Evolutionary conservation across 92 coral and sea anemone genomes (phyloP), one percentile per base, ranked within the genome.

Genomic region (Parazoanthus atlanticus): DNA sequence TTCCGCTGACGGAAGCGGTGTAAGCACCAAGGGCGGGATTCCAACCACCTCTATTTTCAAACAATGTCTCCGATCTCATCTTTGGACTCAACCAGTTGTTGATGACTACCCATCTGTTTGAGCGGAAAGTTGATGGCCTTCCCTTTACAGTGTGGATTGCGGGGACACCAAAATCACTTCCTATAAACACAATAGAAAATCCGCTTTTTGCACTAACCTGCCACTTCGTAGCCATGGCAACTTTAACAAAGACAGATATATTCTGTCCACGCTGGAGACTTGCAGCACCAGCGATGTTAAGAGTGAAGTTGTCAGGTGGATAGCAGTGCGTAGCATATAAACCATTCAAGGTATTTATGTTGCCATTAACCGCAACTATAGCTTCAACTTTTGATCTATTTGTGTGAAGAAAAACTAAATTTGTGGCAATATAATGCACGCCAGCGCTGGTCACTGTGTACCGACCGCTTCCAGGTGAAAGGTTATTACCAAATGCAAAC

Each of bases 241-340:
- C 49, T 41, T 79, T 79, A 26, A 89, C 90, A 76, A 85, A 92
- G 15, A 92, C 89, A 3, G 94, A 92, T 31, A 92, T 30, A 25
- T 46, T 89, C 81, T 89, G 92, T 0, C 92, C 92, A 29, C 74
- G 84, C 21, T 74, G 56, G 36, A 92, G 94, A 43, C 79, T 81
- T 36, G 90, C 82, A 2, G 88, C 78, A 72, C 94, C 94, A 16
- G 81, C 94, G 36, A 92, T 92, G 89, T 86, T 92, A 29, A 92
- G 81, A 8, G 94, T 92, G 85, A 86, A 67, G 81, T 82, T 89
- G 38, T 90, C 81, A 12, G 94, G 86, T 17, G 92, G 90, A 70
- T 89, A 67, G 15, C 56, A 47, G 23, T 81, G 88, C 28, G 86
- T 86, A 72, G 92, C 78, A 67, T 80, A 86, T 19, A 92, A 54